Evolutionary conservation across 2,888 invertebrate species (phyloP), one percentile per base, ranked within the genome.

Genomic region (Dynastes grantii): DNA sequence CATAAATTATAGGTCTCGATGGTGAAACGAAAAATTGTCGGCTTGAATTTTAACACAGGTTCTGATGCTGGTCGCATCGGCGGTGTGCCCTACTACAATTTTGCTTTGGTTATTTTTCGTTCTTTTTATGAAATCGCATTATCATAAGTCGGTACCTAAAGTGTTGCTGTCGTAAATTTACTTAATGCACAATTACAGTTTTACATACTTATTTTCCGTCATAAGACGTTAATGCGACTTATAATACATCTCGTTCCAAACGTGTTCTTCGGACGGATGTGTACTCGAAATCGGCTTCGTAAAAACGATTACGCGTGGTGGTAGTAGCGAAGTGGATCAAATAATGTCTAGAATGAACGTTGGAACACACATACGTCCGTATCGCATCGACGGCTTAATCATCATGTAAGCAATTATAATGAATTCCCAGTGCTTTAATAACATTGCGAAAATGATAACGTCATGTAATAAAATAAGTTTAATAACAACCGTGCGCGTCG

Each of bases 381-480:
- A 5, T 68, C 11, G 40, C 29, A 71, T 55, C 49, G 61, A 75
- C 73, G 32, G 61, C 61, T 45, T 45, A 61, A 45, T 61, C 61
- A 49, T 5, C 45, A 13, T 61, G 61, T 61, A 61, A n/a, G 40
- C 61, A 61, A 75, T 75, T 75, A 75, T 61, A 75, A 75, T 61
- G 45, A 61, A 75, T 75, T 40, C 9, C 40, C 61, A 63, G 73
- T 61, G 45, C 45, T 22, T 71, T 75, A 75, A 75, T 63, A 63
- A 55, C 45, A 75, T 45, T 45, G 22, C 61, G 61, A 75, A 75
- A 45, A 61, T 75, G 61, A 75, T 61, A 75, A 22, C 45, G 58
- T 75, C 73, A 75, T 75, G 61, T 49, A 61, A 61, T 61, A 75
- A 75, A 61, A 75, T 75, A 75, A 61, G 61, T 61, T 75, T 75